phyloP scores from a whole-genome alignment of 2,888 invertebrate genomes.

The Tetragnatha montana region DNA sequence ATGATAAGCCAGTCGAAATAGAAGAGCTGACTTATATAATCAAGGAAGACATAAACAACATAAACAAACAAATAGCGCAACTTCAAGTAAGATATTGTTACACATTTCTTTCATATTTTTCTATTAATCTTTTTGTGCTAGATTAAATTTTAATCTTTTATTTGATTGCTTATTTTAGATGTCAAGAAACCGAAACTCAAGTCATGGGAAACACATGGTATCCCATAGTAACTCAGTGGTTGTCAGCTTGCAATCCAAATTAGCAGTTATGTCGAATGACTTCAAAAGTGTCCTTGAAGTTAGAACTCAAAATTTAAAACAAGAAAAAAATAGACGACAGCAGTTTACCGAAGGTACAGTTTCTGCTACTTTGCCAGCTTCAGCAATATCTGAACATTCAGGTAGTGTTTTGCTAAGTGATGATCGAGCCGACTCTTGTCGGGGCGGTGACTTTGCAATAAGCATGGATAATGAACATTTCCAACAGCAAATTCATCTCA shows the following conservation, averaged over 20 bases:
- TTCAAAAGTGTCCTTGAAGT: conserved; percentile 98
- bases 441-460: conserved; percentile 83
- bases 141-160: neutral
- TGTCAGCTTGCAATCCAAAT: conserved; percentile 84
- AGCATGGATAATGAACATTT: conserved; percentile 83
- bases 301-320: conserved; percentile 96
- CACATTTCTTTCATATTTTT: neutral
- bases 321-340: conserved; percentile 94
- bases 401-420: conserved; percentile 78
- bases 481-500: conserved; percentile 80
- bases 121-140: neutral
- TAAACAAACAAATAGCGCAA: conserved; percentile 97
- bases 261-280: conserved; percentile 97
- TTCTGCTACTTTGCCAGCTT: conserved; percentile 77
- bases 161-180: neutral
- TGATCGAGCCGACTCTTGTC: conserved; percentile 74
- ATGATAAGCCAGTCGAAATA: conserved; percentile 96
- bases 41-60: conserved; percentile 94
- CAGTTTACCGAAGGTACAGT: conserved; percentile 86
- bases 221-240: conserved; percentile 43
- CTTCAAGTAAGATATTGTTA: conserved; percentile 76
- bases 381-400: conserved; percentile 65
- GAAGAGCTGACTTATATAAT: conserved; percentile 98
- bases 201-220: conserved; percentile 55
- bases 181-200: conserved; percentile 17